These are phyloP conservation scores for Linnaemya tessellans DNA, from an alignment of 2,888 invertebrate species.

Conservation along the genomic window DNA sequence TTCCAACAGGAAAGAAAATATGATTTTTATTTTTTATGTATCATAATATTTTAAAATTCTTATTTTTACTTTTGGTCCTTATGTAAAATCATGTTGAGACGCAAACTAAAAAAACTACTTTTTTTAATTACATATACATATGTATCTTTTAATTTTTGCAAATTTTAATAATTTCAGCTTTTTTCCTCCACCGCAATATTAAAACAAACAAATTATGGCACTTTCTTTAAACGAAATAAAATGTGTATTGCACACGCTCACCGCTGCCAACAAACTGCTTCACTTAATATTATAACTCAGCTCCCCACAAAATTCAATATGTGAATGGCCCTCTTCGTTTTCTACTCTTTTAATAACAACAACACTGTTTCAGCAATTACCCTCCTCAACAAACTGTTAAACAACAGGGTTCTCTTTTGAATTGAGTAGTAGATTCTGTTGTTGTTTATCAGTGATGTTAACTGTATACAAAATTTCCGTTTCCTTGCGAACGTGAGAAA, in stretches of 20 bases:
- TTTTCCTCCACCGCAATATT: conserved; percentile 52
- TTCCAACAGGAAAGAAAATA: background rate
- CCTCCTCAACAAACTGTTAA: conserved; percentile 18
- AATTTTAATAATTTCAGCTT: conserved; percentile 61
- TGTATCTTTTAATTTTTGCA: conserved; percentile 18
- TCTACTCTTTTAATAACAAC: conserved; percentile 45
- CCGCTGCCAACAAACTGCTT: conserved; percentile 66
- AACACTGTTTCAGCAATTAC: conserved; percentile 36
- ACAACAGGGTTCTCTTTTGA: conserved; percentile 41
- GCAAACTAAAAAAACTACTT: background rate
- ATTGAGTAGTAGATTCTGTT: conserved; percentile 42
- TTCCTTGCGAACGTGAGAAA: background rate
- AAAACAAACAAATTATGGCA: conserved; percentile 45
- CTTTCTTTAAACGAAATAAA: conserved; percentile 43
- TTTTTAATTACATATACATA: conserved; percentile 1
- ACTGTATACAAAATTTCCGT: background rate
- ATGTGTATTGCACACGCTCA: conserved; percentile 65
- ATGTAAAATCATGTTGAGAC: background rate
- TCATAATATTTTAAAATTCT: background rate
- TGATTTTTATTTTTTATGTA: background rate
- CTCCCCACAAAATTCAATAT: conserved; percentile 61
- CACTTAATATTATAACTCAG: conserved; percentile 30
- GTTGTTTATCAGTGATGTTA: conserved; percentile 11
- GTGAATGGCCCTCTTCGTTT: conserved; percentile 34
- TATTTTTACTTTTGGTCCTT: background rate